Conservation (phyloP, 2,113 vertebrate genomes). For the Menura novaehollandiae region DNA sequence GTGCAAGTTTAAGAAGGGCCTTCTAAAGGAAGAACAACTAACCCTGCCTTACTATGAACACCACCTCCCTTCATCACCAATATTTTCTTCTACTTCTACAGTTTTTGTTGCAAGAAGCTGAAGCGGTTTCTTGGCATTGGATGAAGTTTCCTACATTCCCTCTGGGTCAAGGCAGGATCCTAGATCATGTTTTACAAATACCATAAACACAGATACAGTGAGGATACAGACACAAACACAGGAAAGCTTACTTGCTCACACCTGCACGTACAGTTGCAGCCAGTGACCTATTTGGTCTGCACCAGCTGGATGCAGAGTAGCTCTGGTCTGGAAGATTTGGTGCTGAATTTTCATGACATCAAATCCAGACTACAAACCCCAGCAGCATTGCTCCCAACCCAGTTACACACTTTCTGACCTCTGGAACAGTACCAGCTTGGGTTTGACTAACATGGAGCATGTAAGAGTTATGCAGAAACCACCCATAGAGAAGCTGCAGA, state of each 20-base stretch:
- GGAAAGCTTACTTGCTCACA: not conserved
- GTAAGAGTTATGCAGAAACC: not conserved
- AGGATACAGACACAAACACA: not conserved
- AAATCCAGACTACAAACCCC: not conserved
- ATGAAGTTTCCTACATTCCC: not conserved
- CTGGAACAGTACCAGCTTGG: not conserved
- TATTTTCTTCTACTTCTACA: not conserved
- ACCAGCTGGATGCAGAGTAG: not conserved
- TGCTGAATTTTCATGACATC: not conserved
- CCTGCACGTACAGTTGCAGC: rapidly evolving
- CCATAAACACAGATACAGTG: not conserved
- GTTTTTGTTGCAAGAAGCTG: not conserved
- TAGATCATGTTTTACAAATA: not conserved
- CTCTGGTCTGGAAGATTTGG: not conserved
- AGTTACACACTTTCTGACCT: not conserved
- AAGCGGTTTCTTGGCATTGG: not conserved
- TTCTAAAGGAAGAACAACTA: not conserved
- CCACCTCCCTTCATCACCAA: not conserved
- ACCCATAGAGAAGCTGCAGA: not conserved
- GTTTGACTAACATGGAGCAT: not conserved
- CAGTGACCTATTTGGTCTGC: not conserved
- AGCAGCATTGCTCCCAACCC: not conserved
- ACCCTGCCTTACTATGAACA: not conserved
- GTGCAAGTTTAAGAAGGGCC: not conserved
- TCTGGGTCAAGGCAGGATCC: not conserved